phyloP scores from a whole-genome alignment of 2,797 vertebrate species.

The Rhinichthys osculus region DNA sequence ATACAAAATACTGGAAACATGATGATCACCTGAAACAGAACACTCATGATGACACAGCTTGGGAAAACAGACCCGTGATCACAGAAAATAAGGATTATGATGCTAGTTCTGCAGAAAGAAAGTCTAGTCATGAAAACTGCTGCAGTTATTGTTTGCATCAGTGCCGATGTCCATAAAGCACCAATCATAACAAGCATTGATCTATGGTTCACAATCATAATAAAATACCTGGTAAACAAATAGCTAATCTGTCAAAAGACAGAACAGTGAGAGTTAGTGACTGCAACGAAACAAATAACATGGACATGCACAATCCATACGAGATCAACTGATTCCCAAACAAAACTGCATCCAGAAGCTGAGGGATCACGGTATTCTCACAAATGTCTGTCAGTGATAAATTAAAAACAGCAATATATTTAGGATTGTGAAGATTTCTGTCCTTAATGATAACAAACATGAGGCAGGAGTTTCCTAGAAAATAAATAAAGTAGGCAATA shows the following conservation, averaged over 20 bases:
- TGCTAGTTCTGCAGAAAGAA: slow-evolving; percentile 68
- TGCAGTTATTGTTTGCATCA: neutral
- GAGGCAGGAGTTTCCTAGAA: slow-evolving; percentile 66
- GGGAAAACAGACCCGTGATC: slow-evolving; percentile 61
- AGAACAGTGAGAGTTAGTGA: slow-evolving; percentile 66
- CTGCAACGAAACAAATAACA: slow-evolving; percentile 60
- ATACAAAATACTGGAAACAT: slow-evolving; percentile 64
- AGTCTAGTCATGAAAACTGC: slow-evolving; percentile 59
- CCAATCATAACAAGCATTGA: slow-evolving; percentile 60
- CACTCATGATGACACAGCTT: slow-evolving; percentile 26
- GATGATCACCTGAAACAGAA: neutral
- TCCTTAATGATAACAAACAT: slow-evolving; percentile 65
- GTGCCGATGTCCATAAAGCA: neutral
- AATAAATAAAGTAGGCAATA: slow-evolving; percentile 65
- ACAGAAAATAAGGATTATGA: slow-evolving; percentile 63
- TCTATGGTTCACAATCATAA: slow-evolving; percentile 59
- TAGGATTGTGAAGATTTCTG: slow-evolving; percentile 62
- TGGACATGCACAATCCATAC: slow-evolving; percentile 42
- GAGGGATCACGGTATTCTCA: slow-evolving; percentile 68
- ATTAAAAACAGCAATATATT: slow-evolving; percentile 60
- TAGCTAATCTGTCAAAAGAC: slow-evolving; percentile 70
- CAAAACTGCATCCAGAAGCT: slow-evolving; percentile 50
- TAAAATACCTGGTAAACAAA: slow-evolving; percentile 67
- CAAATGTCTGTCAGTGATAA: slow-evolving; percentile 68
- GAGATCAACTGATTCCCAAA: slow-evolving; percentile 36